Conservation (phyloP, 2,888 invertebrate genomes). For the Chironomus riparius region DNA sequence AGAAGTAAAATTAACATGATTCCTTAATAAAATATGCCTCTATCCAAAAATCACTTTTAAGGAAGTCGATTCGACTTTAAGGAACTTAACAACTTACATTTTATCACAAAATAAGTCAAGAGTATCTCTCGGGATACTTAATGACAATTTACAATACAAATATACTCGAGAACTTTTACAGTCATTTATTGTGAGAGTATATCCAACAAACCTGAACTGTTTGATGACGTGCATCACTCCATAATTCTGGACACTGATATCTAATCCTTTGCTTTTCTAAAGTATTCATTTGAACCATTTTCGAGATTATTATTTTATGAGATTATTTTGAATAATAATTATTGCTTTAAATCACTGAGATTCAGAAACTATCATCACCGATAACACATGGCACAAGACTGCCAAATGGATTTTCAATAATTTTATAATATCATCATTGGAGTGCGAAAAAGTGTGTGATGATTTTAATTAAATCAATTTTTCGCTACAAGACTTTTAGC, state of each 20-base stretch:
- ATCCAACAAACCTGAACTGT: neutral
- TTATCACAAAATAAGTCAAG: no score
- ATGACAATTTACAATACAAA: no score
- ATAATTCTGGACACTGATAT: neutral
- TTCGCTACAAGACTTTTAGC: neutral
- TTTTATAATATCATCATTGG: neutral
- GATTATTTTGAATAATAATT: neutral
- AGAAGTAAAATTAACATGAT: no score
- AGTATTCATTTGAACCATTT: constrained; percentile 11
- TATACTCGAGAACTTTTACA: no score
- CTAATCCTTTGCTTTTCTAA: neutral
- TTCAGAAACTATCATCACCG: neutral
- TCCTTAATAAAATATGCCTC: no score
- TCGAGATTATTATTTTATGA: neutral
- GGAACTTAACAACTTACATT: no score
- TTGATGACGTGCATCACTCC: constrained; percentile 9
- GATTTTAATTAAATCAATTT: neutral
- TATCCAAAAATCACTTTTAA: no score
- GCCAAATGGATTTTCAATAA: neutral
- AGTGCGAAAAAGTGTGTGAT: neutral
- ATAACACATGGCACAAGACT: neutral
- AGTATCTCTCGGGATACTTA: no score
- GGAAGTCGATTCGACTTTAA: neutral
- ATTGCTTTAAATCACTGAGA: neutral
- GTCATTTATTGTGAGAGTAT: no score